Evolutionary conservation across 2,888 invertebrate species (phyloP), one percentile per base, ranked within the genome.

Genomic region (Macrophya annulata): DNA sequence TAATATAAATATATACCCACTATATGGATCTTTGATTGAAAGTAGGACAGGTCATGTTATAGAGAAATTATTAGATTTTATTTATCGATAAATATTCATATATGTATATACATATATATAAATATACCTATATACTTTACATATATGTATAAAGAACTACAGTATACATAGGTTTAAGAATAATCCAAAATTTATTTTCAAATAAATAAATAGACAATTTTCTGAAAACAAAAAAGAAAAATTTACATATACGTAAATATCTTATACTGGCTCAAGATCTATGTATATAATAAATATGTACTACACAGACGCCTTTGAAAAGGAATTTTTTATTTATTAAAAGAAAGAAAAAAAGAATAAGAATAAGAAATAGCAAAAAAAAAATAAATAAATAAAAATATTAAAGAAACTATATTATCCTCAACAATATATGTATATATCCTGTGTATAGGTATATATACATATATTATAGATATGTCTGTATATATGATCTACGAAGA

Each of bases 401-500:
- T 43, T 9, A 4, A 9, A 43, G 43, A 43, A 9, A 43, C 0
- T 43, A 0, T 9, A 43, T 43, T 43, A 9, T 9, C 17, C 62
- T 62, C n/a, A 17, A 21, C 21, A 21, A 17, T 59, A 25, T 62
- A 62, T 9, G 5, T 6, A 10, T 62, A 62, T 48, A 48, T 48
- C 45, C 45, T 48, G 45, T 48, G 12, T 48, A n/a, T 17, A 48
- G 48, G 48, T n/a, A 59, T 9, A 59, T 62, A 62, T 59, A 59
- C 12, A 25, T 25, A 59, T 25, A 21, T 59, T n/a, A 59, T 3
- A 48, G 10, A 1, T 48, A 59, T 59, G 17, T 55, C 4, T 55
- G n/a, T 65, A 4, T 65, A 25, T 31, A 48, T 43, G 15, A 21
- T 74, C n/a, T 74, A 45, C 74, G 45, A 45, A 74, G 74, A 74